phyloP scores from a whole-genome alignment of 2,888 invertebrate species.

The Hemicrepidius hirtus region DNA sequence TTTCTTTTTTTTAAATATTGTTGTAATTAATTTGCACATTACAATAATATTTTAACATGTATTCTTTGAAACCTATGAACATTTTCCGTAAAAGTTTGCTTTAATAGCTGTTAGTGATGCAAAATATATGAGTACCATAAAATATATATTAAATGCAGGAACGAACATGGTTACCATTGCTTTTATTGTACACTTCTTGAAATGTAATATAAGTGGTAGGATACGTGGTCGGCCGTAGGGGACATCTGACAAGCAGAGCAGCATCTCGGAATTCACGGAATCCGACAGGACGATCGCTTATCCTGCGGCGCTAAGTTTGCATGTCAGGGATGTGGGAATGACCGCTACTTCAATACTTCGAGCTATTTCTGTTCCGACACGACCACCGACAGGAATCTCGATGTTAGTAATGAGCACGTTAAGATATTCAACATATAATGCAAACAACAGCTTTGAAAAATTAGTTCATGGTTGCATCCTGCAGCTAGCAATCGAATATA shows the following conservation, averaged over 20 bases:
- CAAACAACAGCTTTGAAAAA: constrained; percentile 35
- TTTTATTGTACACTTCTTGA: constrained; percentile 49
- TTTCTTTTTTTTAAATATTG: too few species aligned
- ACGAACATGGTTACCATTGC: constrained; percentile 21
- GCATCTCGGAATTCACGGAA: constrained; percentile 61
- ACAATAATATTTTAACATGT: too few species aligned
- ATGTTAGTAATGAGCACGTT: constrained; percentile 51
- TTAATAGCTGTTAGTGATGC: too few species aligned
- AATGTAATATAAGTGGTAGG: constrained; percentile 55
- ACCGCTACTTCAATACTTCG: constrained; percentile 57
- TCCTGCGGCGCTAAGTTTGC: constrained; percentile 61
- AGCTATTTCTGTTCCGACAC: constrained; percentile 54
- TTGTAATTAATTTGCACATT: too few species aligned
- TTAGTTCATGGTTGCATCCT: constrained; percentile 32
- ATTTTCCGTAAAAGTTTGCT: too few species aligned
- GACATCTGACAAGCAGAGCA: constrained; percentile 61
- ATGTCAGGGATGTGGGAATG: constrained; percentile 60
- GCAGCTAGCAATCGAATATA: constrained; percentile 20
- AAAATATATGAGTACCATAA: not conserved
- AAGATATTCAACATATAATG: constrained; percentile 48
- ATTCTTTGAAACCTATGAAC: too few species aligned
- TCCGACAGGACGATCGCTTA: constrained; percentile 61
- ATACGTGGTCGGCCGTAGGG: constrained; percentile 58
- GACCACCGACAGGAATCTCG: constrained; percentile 53
- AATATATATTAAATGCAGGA: constrained; percentile 16